Evolutionary conservation across 2,113 vertebrate species (phyloP).

Genomic region (Bostrychus sinensis): DNA sequence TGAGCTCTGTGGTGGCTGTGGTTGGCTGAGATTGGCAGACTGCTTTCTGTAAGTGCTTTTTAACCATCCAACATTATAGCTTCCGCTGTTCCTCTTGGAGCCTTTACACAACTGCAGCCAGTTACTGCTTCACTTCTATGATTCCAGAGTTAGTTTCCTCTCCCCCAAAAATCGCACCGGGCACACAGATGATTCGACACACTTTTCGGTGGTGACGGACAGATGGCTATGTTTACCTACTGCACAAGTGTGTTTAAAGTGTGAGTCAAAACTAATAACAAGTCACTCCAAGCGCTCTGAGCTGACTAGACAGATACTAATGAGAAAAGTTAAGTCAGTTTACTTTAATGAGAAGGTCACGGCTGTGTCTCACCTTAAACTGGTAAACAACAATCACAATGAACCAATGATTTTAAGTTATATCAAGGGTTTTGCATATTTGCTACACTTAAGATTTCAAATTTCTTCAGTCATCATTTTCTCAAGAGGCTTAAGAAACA

Average conservation of each 20-base stretch:
- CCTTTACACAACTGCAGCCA: slow-evolving; percentile 37
- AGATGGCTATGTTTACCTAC: slow-evolving; percentile 42
- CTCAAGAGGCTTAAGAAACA: too few species aligned
- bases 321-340: slow-evolving; percentile 41
- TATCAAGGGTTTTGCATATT: too few species aligned
- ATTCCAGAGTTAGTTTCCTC: slow-evolving; percentile 32
- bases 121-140: not conserved
- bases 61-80: slow-evolving; percentile 53
- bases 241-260: slow-evolving; percentile 42
- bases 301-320: slow-evolving; percentile 21
- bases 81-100: slow-evolving; percentile 43
- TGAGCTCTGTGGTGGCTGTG: slow-evolving; percentile 47
- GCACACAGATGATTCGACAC: slow-evolving; percentile 37
- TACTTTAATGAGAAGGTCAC: slow-evolving; percentile 59
- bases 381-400: slow-evolving; percentile 51
- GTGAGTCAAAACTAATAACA: slow-evolving; percentile 27
- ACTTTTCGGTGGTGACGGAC: slow-evolving; percentile 11
- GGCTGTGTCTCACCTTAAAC: slow-evolving; percentile 33
- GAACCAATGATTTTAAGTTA: too few species aligned
- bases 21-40: slow-evolving; percentile 66
- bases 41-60: slow-evolving; percentile 46
- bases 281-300: slow-evolving; percentile 17
- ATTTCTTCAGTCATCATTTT: too few species aligned
- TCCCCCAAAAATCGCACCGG: slow-evolving; percentile 5
- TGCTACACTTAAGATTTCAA: too few species aligned